A percentile compares a stretch with the other conserved stretches of the same genome.
Conservation (phyloP, 2,113 vertebrate genomes). For the Poeciliopsis occidentalis region DNA sequence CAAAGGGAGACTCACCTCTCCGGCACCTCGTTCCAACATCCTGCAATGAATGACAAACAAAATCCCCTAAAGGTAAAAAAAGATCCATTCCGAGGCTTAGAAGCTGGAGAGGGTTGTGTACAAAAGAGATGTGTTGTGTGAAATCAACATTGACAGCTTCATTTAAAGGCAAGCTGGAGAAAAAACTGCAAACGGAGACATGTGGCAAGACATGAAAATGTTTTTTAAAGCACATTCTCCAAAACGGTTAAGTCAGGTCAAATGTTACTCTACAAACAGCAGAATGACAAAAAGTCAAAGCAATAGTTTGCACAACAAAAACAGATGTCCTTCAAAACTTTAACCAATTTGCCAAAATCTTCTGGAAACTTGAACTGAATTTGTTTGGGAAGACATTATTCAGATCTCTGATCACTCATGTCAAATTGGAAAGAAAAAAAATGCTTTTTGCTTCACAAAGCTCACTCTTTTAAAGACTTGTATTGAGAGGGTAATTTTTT, state of each 20-base stretch:
- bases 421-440: no score
- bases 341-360: no score
- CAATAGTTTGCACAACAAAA: no score
- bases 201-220: neutral
- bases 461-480: no score
- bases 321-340: no score
- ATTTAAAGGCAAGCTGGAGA: slow-evolving; percentile 30
- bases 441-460: no score
- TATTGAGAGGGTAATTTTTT: no score
- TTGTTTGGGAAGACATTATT: no score
- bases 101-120: slow-evolving; percentile 23
- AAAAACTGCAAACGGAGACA: neutral
- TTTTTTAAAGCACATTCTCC: neutral
- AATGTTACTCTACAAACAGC: no score
- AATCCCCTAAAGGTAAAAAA: slow-evolving; percentile 65
- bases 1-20: slow-evolving; percentile 50
- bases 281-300: neutral
- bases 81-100: slow-evolving; percentile 38
- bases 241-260: no score
- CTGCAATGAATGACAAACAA: slow-evolving; percentile 52
- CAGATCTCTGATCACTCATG: no score
- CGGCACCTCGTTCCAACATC: slow-evolving; percentile 26
- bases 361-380: no score
- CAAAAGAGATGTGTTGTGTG: slow-evolving; percentile 29
- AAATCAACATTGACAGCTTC: slow-evolving; percentile 51